phyloP scores from a whole-genome alignment of 2,888 invertebrate species.

The Lasioglossum vierecki region DNA sequence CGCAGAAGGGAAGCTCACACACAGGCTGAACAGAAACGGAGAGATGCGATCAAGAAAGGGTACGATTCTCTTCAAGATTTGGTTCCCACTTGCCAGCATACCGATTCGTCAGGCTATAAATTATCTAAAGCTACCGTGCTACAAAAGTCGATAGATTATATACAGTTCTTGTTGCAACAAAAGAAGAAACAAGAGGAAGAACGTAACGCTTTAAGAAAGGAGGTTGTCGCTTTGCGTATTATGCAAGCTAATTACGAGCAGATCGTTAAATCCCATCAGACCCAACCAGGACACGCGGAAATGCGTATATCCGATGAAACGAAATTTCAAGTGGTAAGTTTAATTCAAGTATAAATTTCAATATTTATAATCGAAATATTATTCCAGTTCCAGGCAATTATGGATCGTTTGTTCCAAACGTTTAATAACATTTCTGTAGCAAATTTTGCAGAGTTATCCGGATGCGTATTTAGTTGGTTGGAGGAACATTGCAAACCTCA shows the following conservation, averaged over 20 bases:
- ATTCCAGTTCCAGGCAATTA: constrained; percentile 94
- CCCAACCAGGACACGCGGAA: constrained; percentile 94
- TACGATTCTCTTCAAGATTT: constrained; percentile 97
- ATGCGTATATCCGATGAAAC: constrained; percentile 96
- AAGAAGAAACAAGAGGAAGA: constrained; percentile 98
- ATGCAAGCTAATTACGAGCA: constrained; percentile 96
- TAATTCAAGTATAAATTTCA: background rate
- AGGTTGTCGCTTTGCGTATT: constrained; percentile 96
- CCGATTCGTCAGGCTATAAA: constrained; percentile 96
- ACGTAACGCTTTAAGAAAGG: constrained; percentile 93
- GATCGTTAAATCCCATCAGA: constrained; percentile 97
- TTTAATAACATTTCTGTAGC: constrained; percentile 95
- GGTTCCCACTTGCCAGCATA: constrained; percentile 97
- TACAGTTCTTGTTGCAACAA: constrained; percentile 95
- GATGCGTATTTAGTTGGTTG: constrained; percentile 97
- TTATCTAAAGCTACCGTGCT: constrained; percentile 97
- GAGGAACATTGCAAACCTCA: constrained; percentile 99
- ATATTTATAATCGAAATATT: constrained; percentile 19
- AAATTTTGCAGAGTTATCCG: constrained; percentile 96
- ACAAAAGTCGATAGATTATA: constrained; percentile 97
- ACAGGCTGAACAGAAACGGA: constrained; percentile 97
- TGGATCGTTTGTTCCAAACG: constrained; percentile 96
- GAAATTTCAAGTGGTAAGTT: constrained; percentile 96
- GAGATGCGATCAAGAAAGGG: constrained; percentile 98
- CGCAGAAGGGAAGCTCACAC: constrained; percentile 97